Base-by-base conservation (phyloP, 2,113 vertebrate genomes). In the Camelus dromedarius region DNA sequence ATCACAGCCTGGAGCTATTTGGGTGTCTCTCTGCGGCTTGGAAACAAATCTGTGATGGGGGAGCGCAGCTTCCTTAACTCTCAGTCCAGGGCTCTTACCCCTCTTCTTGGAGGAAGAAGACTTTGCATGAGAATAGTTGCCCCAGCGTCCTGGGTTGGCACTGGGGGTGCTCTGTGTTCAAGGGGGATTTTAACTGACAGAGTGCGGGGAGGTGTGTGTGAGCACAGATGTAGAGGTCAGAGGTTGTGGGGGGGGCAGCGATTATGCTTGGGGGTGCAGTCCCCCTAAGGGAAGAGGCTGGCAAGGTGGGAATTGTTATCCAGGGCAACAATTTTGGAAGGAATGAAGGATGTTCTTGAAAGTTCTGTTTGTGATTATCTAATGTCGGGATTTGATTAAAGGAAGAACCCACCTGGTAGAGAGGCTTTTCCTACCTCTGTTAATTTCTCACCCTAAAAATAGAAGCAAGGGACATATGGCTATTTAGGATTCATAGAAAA, bases 21-120 rank as follows among this genome's bases (percentile, higher is more conserved):
- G 96, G 72, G 82, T 91, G 92, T 76, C 72, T 91, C 93, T 56
- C 67, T 83, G 83, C 84, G 95, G 82, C 95, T 91, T 52, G 70
- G 32, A 89, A 66, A 91, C 1, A 48, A 84, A 81, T 66, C 64
- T 77, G 38, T 12, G 56, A 81, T 24, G 92, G 95, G 89, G 28
- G 20, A 42, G 28, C 11, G 6, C 46, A 4, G 42, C 86, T 64
- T 86, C 86, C 81, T 50, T 35, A 46, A 52, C 30, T 16, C 80
- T 18, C 28, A 19, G 35, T 8, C 32, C 8, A 5, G 87, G 6
- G 60, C 19, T 50, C 70, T 58, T 28, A 72, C 79, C 64, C 85
- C 20, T 19, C 5, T 28, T 60, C 8, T 32, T 12, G 90, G n/a
- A 54, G 72, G 64, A 56, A 54, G 46, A 20, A 38, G 79, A 77